Evolutionary conservation across 2,113 vertebrate species (phyloP).

Genomic region (Leucoraja erinaceus): DNA sequence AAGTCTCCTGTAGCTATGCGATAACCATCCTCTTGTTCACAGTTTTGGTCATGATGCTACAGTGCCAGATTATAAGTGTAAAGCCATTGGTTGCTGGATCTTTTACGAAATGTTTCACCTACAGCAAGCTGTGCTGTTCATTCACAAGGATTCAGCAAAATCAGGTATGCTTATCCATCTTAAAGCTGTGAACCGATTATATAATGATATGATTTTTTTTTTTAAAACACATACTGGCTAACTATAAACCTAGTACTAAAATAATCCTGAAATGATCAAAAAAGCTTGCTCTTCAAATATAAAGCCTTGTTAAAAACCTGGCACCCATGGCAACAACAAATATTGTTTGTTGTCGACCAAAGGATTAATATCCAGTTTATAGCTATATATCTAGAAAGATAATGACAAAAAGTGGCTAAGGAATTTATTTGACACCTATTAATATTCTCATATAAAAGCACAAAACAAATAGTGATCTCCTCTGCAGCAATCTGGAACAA

Average conservation of each 20-base stretch:
- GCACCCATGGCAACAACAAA: constrained; percentile 17
- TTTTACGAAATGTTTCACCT: constrained; percentile 31
- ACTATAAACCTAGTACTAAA: neutral
- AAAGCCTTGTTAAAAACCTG: neutral
- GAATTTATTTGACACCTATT: neutral
- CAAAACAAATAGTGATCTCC: neutral
- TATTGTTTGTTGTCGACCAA: neutral
- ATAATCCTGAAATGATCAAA: neutral
- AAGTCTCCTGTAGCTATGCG: constrained; percentile 37
- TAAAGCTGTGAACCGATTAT: neutral
- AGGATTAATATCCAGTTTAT: neutral
- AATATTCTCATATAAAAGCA: neutral
- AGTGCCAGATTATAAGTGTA: constrained; percentile 13
- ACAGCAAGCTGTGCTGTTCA: neutral
- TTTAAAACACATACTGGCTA: neutral
- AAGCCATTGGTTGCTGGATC: constrained; percentile 25
- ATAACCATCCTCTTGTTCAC: constrained; percentile 38
- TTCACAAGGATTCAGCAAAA: constrained; percentile 33
- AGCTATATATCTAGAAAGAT: neutral
- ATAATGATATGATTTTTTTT: neutral
- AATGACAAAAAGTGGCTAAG: neutral
- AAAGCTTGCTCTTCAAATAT: neutral
- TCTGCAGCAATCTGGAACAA: neutral
- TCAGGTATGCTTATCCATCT: neutral
- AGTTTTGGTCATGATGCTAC: constrained; percentile 31